Evolutionary conservation across 2,797 vertebrate genomes (phyloP).

Genomic region (Helostoma temminkii): DNA sequence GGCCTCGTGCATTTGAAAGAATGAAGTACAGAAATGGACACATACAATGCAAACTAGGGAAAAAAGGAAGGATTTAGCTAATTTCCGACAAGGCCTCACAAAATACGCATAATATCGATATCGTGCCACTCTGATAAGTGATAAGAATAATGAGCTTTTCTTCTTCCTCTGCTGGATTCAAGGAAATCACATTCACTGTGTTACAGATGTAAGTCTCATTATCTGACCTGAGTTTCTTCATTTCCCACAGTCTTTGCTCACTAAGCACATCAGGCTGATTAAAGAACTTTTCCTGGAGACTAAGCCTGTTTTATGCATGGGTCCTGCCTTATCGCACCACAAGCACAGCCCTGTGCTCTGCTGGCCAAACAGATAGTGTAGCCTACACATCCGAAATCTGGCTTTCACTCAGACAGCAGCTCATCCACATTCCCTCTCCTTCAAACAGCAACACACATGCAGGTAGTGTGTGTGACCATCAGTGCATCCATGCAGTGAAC

Average conservation of each 20-base stretch:
- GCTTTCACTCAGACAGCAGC: slow-evolving; percentile 55
- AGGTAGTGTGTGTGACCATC: background rate
- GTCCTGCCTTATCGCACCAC: slow-evolving; percentile 66
- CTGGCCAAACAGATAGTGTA: slow-evolving; percentile 66
- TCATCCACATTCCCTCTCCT: slow-evolving; percentile 47
- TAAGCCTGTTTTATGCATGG: slow-evolving; percentile 71
- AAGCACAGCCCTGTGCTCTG: slow-evolving; percentile 63
- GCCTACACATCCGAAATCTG: slow-evolving; percentile 49
- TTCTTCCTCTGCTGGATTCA: slow-evolving; percentile 68
- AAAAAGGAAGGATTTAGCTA: slow-evolving; percentile 52
- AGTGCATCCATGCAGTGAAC: slow-evolving; percentile 16
- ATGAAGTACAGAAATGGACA: slow-evolving; percentile 62
- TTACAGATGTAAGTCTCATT: slow-evolving; percentile 82
- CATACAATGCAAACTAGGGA: slow-evolving; percentile 44
- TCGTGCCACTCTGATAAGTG: slow-evolving; percentile 67
- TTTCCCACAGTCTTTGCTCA: slow-evolving; percentile 79
- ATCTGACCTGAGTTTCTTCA: slow-evolving; percentile 79
- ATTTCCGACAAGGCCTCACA: slow-evolving; percentile 66
- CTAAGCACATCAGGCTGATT: slow-evolving; percentile 80
- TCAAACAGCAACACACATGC: slow-evolving; percentile 12
- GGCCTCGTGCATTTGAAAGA: slow-evolving; percentile 50
- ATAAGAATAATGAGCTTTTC: slow-evolving; percentile 85
- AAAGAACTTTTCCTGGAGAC: slow-evolving; percentile 74
- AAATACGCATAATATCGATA: slow-evolving; percentile 80
- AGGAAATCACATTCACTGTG: slow-evolving; percentile 75